Conservation (phyloP, 2,797 vertebrate species). For the Prionace glauca region DNA sequence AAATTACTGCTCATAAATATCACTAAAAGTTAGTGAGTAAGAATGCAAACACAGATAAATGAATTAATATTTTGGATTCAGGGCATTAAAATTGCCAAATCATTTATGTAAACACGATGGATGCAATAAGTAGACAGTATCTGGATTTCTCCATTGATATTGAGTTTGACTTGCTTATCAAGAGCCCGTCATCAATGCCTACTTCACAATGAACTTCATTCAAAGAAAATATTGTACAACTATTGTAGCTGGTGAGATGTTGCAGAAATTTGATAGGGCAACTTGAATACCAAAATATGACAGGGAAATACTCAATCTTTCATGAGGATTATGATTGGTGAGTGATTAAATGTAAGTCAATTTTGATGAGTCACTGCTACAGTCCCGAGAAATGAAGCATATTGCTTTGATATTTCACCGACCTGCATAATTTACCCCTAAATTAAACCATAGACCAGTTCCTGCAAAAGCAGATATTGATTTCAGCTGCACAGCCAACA, state of each 20-base stretch:
- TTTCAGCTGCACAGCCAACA: conserved; percentile 20
- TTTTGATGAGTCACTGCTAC: neutral
- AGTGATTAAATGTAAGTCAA: neutral
- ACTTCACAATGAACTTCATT: neutral
- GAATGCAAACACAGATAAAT: neutral
- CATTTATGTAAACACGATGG: neutral
- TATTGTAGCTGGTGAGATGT: neutral
- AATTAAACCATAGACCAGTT: neutral
- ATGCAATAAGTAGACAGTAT: neutral
- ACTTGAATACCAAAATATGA: neutral
- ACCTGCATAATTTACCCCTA: neutral
- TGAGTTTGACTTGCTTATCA: neutral
- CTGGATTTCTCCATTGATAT: neutral
- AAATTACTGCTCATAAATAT: neutral
- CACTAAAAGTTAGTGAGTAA: neutral
- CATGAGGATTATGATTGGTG: too few relatives aligned
- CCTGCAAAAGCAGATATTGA: neutral
- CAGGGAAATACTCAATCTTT: neutral
- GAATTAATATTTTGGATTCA: neutral
- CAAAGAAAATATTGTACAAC: neutral
- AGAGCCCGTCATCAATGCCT: neutral
- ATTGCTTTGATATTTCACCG: neutral
- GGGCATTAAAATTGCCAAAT: neutral
- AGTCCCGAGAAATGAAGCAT: neutral
- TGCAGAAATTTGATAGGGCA: neutral